Conservation (phyloP, 2,888 invertebrate genomes). For the Trissolcus brochymenae region DNA sequence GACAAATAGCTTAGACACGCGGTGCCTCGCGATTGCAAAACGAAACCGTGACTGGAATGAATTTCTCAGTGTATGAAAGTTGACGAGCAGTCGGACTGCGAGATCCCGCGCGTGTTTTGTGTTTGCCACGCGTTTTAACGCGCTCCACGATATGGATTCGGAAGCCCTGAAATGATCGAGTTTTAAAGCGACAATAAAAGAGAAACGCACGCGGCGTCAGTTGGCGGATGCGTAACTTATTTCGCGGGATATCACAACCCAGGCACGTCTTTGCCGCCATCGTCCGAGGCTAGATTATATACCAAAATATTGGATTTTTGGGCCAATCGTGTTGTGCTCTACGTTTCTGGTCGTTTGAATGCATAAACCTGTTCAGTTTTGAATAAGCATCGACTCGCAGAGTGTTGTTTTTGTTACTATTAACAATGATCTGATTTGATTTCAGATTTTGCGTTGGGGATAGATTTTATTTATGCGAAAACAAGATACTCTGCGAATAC, state of each 20-base stretch:
- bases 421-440: constrained; percentile 31
- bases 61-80: constrained; percentile 54
- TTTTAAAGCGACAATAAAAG: constrained; percentile 76
- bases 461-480: constrained; percentile 93
- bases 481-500: constrained; percentile 95
- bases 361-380: constrained; percentile 18
- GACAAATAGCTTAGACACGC: constrained; percentile 69
- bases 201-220: constrained; percentile 72
- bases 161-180: constrained; percentile 67
- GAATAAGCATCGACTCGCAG: not conserved
- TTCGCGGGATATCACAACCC: constrained; percentile 71
- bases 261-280: constrained; percentile 69
- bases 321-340: constrained; percentile 25
- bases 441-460: constrained; percentile 96
- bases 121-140: constrained; percentile 55
- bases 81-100: constrained; percentile 35
- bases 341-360: constrained; percentile 27
- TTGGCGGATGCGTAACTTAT: constrained; percentile 73
- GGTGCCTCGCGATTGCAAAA: constrained; percentile 57
- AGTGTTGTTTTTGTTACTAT: not conserved
- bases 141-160: constrained; percentile 60
- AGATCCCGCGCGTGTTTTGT: constrained; percentile 37
- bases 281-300: constrained; percentile 63
- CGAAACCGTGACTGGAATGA: constrained; percentile 69
- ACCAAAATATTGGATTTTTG: constrained; percentile 64